phyloP scores from a whole-genome alignment of 2,888 invertebrate genomes.

The Callyntrura guangdongensis region DNA sequence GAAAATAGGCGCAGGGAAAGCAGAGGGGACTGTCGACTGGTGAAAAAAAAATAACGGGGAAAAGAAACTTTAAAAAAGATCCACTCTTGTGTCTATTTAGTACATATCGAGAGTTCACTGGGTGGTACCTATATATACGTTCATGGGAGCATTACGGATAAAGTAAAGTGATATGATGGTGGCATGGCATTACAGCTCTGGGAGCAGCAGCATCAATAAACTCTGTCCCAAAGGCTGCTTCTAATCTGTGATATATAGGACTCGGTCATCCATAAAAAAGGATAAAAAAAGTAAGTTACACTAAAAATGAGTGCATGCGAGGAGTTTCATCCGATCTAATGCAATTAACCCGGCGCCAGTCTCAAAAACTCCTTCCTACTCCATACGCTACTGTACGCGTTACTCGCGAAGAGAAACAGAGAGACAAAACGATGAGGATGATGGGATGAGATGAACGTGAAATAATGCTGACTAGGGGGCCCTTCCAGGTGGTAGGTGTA shows the following conservation, averaged over 20 bases:
- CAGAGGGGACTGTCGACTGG: background rate
- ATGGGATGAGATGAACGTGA: background rate
- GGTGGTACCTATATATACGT: background rate
- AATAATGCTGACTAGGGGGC: background rate
- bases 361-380: conserved; percentile 6
- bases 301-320: conserved; percentile 60
- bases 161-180: background rate
- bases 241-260: conserved; percentile 70
- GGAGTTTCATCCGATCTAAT: conserved; percentile 71
- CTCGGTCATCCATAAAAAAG: conserved; percentile 68
- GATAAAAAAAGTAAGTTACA: conserved; percentile 61
- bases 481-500: background rate
- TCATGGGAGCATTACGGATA: background rate
- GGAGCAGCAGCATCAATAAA: conserved; percentile 55
- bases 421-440: conserved; percentile 51
- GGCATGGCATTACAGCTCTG: background rate
- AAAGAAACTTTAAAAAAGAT: background rate
- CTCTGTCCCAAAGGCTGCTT: conserved; percentile 44
- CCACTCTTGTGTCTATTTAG: background rate
- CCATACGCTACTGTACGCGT: conserved; percentile 18
- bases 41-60: background rate
- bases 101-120: too few species aligned
- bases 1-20: conserved; percentile 7
- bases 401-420: background rate
- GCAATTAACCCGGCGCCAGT: conserved; percentile 79